Base-by-base conservation (phyloP, 64 coral and sea anemone species). In the Orbicella faveolata region DNA sequence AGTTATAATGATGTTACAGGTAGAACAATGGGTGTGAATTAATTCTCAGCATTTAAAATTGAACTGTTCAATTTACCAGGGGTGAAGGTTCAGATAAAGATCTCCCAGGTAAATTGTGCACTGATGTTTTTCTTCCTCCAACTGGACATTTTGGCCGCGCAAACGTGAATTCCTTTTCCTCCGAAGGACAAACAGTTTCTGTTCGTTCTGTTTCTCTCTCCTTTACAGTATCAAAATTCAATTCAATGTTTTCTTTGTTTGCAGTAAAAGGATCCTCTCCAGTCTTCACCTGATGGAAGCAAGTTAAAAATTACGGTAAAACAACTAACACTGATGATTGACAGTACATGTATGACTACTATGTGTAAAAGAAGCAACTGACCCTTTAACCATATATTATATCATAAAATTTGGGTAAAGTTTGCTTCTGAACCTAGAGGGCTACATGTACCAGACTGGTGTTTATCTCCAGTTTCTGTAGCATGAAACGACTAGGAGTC, bases 11-110 rank as follows among this genome's bases (percentile, higher is more conserved):
- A 25, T n/a, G 21, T 26, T 26, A 25, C 65, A 68, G 2, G 2
- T 16, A 23, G 4, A 68, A 19, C 19, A 21, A 23, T 23, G 16
- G 18, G 18, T 21, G 19, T 23, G 16, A 68, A 19, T 16, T 68
- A 7, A 25, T 23, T 21, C 5, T 25, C 1, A 68, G 19, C 65
- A 68, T 8, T 23, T 3, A 68, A 20, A 81, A 30, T 23, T 55
- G 9, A n/a, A 54, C 30, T 84, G 34, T 26, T 8, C 3, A 75
- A 6, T 35, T 67, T 78, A 94, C 92, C 92, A 84, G 78, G 26
- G 87, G 73, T 52, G 72, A 77, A 44, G 92, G 92, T 23, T 94
- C 92, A 75, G 92, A 94, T 12, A 94, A 44, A 14, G 92, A 67
- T 84, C 84, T 70, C 61, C 33, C 36, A 20, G 65, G 51, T 37